Base-by-base conservation (phyloP, 2,797 vertebrate species). In the Helostoma temminkii region DNA sequence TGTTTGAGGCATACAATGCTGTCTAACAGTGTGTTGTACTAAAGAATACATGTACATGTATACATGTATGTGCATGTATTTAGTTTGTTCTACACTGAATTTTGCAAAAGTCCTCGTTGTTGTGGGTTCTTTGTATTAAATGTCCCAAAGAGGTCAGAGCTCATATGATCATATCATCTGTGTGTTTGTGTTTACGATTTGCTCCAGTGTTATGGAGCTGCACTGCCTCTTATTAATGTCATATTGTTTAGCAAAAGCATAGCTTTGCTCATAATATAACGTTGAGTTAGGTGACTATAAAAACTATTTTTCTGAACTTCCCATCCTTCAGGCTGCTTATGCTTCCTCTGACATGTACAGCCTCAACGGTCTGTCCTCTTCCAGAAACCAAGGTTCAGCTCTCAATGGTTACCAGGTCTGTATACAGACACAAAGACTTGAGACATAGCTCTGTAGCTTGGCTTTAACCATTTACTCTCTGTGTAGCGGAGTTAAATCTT, bases 381-480 rank as follows among this genome's bases (percentile, higher is more conserved):
- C 93, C 78, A 94, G 90, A 62, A 87, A 91, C 76, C 84, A 86
- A 0, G 86, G 92, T 66, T 77, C 94, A 77, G 57, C 91, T 82
- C 94, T 93, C 61, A 94, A 93, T 87, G 94, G 95, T 93, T 94
- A 89, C 58, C 92, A 94, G 95, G 96, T 96, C 92, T 91, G 95
- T 96, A 87, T 57, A 30, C 56, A 42, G 37, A 58, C 19, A 22
- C 16, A 25, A 66, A 58, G 30, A 50, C 9, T 9, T 54, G 32
- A 41, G 11, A 15, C 21, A 26, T 0, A 3, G 8, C 2, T 25
- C 11, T 21, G 18, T 28, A 3, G 7, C 19, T 42, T 50, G 12
- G 34, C 32, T 36, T 21, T 19, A 48, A 8, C n/a, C 9, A 41
- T 15, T 8, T 4, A 30, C 32, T 9, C 26, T 46, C 28, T 57